Evolutionary conservation across 1,140 invertebrate species (phyloP).

Genomic region (Tyrophagus putrescentiae): DNA sequence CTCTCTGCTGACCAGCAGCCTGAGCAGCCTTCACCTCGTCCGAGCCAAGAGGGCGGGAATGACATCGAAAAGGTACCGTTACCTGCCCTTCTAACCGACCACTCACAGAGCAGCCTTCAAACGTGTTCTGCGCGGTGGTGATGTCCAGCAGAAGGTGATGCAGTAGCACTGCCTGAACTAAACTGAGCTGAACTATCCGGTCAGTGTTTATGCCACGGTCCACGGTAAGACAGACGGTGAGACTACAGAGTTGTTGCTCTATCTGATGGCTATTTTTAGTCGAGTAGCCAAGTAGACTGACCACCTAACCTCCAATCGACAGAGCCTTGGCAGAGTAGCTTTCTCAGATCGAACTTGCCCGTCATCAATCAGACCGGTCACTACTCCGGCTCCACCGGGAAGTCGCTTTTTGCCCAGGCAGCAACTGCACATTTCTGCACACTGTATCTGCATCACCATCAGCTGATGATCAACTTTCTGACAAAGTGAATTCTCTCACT

Average conservation of each 20-base stretch:
- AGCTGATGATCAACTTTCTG: no score
- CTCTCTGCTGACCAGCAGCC: slow-evolving; percentile 1
- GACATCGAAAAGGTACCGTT: slow-evolving; percentile 7
- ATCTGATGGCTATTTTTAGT: slow-evolving; percentile 3
- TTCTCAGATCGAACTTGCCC: neutral
- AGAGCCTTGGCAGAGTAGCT: no score
- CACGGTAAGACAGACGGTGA: neutral
- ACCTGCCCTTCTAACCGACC: neutral
- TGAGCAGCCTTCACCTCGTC: neutral
- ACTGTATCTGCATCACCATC: no score
- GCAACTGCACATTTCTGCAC: no score
- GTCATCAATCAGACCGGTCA: no score
- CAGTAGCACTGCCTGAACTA: no score
- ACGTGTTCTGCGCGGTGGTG: slow-evolving; percentile 1
- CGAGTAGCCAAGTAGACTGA: slow-evolving; percentile 13
- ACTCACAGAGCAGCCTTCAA: slow-evolving; percentile 1
- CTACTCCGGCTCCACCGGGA: no score
- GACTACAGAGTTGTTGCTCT: neutral
- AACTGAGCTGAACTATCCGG: neutral
- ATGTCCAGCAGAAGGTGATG: no score
- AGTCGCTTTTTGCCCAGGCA: no score
- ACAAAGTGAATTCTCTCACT: no score
- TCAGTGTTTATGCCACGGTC: neutral
- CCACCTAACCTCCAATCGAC: slow-evolving; percentile 11
- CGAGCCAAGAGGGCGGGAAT: slow-evolving; percentile 1